These are phyloP conservation scores for Pelvicachromis taeniatus DNA, from an alignment of 2,113 vertebrate species.

Conservation along the genomic window DNA sequence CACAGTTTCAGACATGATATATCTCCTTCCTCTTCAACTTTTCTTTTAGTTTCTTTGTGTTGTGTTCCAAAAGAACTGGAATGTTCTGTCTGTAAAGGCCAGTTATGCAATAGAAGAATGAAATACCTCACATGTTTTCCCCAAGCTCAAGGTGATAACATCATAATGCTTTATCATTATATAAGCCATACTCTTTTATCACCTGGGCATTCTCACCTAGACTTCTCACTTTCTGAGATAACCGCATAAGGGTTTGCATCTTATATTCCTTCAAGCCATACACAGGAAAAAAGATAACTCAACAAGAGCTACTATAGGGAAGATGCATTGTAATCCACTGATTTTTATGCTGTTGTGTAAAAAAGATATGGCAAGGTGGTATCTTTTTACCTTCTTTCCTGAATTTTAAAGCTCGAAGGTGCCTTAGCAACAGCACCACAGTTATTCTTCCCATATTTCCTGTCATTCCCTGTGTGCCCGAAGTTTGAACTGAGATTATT, in stretches of 20 bases:
- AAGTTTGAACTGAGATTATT: conserved; percentile 21
- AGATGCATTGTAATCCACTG: neutral
- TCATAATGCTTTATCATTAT: neutral
- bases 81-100: neutral
- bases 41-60: neutral
- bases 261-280: neutral
- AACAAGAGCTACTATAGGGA: neutral
- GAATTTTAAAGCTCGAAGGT: neutral
- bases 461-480: neutral
- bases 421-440: neutral
- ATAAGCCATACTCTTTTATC: neutral
- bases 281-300: neutral
- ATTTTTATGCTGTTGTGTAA: neutral
- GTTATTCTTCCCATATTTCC: conserved; percentile 27
- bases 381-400: neutral
- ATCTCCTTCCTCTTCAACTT: neutral
- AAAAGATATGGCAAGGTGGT: neutral
- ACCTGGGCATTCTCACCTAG: neutral
- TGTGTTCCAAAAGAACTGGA: neutral
- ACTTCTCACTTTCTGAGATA: neutral
- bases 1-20: neutral
- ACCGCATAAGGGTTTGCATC: neutral
- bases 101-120: neutral
- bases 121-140: neutral
- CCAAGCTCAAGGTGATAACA: neutral